These are phyloP conservation scores for Anoplius nigerrimus DNA, from an alignment of 2,888 invertebrate genomes.

Conservation along the genomic window DNA sequence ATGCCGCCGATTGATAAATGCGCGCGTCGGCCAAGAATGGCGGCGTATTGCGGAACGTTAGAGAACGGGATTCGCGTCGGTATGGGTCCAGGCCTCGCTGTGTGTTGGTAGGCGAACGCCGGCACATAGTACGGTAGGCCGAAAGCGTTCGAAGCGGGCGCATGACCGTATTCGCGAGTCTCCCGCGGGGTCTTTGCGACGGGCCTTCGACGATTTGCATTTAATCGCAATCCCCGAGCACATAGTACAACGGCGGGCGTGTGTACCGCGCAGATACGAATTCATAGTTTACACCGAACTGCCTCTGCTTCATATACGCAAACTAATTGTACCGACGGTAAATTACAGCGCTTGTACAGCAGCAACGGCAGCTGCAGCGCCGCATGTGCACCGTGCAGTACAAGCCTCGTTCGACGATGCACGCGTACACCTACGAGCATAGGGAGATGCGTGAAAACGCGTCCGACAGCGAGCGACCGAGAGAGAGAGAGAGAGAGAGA, in stretches of 20 bases:
- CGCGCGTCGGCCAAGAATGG: not conserved
- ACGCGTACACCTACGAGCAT: conserved; percentile 19
- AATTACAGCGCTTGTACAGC: conserved; percentile 63
- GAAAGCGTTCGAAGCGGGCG: not conserved
- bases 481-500: conserved; percentile 2
- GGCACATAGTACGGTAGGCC: not conserved
- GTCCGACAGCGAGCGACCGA: no score
- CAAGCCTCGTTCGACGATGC: conserved; percentile 49
- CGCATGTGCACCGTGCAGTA: conserved; percentile 52
- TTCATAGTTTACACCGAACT: conserved; percentile 63
- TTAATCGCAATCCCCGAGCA: conserved; percentile 57
- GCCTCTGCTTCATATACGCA: conserved; percentile 61
- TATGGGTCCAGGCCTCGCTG: no score
- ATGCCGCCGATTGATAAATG: not conserved
- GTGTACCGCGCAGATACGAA: conserved; percentile 61
- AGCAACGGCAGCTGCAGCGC: conserved; percentile 58
- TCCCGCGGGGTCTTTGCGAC: conserved; percentile 35
- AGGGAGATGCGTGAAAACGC: not conserved
- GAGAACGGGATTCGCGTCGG: no score
- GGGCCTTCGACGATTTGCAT: conserved; percentile 60
- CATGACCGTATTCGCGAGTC: conserved; percentile 8
- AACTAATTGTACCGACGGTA: conserved; percentile 65
- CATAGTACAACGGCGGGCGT: conserved; percentile 46
- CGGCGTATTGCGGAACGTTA: no score
- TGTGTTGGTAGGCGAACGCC: no score